phyloP scores from a whole-genome alignment of 2,113 vertebrate genomes.

The Gymnorhina tibicen region DNA sequence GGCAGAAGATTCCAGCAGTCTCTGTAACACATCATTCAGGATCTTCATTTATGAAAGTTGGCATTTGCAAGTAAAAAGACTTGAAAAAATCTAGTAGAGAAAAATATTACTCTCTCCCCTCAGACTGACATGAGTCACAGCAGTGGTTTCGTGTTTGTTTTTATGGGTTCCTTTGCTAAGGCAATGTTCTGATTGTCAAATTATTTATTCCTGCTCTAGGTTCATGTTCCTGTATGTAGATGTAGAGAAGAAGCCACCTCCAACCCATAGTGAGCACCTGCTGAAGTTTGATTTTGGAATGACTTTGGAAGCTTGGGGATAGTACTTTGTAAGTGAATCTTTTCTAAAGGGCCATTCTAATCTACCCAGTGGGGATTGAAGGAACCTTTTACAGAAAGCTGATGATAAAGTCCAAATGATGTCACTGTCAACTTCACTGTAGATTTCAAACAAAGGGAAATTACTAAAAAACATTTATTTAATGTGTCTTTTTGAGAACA shows the following conservation, averaged over 20 bases:
- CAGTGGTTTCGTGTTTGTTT: background rate
- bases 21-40: background rate
- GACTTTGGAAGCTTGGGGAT: background rate
- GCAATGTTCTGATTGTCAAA: background rate
- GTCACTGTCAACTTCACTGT: background rate
- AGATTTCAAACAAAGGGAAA: slow-evolving; percentile 40
- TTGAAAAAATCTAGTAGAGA: background rate
- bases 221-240: background rate
- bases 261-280: background rate
- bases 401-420: background rate
- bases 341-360: background rate
- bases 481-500: slow-evolving; percentile 2
- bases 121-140: background rate
- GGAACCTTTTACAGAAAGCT: background rate
- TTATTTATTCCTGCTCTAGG: background rate
- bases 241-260: background rate
- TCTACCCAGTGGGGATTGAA: background rate
- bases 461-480: slow-evolving; percentile 31
- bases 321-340: background rate
- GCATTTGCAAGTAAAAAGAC: background rate
- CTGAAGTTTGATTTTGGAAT: background rate
- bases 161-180: background rate
- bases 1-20: background rate
- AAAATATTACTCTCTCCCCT: background rate
- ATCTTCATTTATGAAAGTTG: background rate